Evolutionary conservation across 2,888 invertebrate genomes (phyloP).

Genomic region (Trichogramma evanescens): DNA sequence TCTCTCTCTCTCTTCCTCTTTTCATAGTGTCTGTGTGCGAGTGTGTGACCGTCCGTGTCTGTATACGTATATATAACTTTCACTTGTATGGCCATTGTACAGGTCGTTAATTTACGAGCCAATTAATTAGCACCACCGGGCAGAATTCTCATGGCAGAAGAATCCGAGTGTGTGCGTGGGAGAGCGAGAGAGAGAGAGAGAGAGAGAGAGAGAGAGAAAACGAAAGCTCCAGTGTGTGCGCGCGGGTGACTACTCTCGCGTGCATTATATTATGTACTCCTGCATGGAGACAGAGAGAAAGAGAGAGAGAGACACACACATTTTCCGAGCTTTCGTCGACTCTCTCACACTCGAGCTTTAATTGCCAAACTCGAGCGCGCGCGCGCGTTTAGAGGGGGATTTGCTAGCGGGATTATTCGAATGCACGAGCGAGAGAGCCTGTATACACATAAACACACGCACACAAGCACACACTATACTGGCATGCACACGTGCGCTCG

Average conservation of each 20-base stretch:
- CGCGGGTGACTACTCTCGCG: neutral
- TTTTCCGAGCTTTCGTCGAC: neutral
- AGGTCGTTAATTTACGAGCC: slow-evolving; percentile 44
- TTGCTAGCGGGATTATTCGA: too few species aligned
- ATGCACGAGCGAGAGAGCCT: too few species aligned
- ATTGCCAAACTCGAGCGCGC: too few species aligned
- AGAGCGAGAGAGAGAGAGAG: slow-evolving; percentile 6
- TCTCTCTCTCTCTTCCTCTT: slow-evolving; percentile 13
- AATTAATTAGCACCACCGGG: slow-evolving; percentile 40
- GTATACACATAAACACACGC: too few species aligned
- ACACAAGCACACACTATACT: too few species aligned
- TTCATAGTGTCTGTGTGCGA: slow-evolving; percentile 5
- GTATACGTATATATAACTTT: slow-evolving; percentile 9
- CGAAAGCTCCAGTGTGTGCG: neutral
- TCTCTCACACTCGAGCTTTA: neutral
- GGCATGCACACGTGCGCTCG: too few species aligned
- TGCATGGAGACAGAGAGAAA: neutral
- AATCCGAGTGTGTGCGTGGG: neutral
- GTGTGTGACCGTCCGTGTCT: neutral
- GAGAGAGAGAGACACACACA: neutral
- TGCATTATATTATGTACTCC: neutral
- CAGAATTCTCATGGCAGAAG: neutral
- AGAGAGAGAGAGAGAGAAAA: too few species aligned
- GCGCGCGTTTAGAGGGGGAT: too few species aligned
- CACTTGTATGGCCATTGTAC: slow-evolving; percentile 36